Percentiles rank a stretch among this genome's conserved stretches.
These are phyloP conservation scores for Drosophila mercatorum DNA, from an alignment of 2,888 invertebrate species.

Conservation along the genomic window DNA sequence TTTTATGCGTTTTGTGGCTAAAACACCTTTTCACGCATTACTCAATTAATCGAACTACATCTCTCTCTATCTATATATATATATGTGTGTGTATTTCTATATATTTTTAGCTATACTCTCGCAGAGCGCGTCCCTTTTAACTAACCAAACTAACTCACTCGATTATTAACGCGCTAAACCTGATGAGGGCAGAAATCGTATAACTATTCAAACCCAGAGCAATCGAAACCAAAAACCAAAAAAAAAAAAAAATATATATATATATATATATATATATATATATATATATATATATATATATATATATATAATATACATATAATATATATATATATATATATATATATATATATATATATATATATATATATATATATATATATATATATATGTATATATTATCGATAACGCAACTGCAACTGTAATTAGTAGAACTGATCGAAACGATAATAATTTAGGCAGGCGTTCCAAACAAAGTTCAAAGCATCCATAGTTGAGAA, in stretches of 20 bases:
- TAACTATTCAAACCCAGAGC: constrained; percentile 17
- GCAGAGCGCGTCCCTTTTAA: constrained; percentile 70
- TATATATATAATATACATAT: not conserved
- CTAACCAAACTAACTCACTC: constrained; percentile 37
- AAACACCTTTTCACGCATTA: constrained; percentile 49
- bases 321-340: not conserved
- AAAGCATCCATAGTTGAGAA: constrained; percentile 36
- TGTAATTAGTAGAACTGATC: constrained; percentile 31
- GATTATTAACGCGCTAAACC: constrained; percentile 30
- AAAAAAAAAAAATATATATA: too few relatives aligned
- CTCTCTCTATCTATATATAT: constrained; percentile 17
- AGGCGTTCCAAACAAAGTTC: constrained; percentile 55
- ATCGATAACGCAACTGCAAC: constrained; percentile 40
- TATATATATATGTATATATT: not conserved
- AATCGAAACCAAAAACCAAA: constrained; percentile 35
- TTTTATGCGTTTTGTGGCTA: constrained; percentile 44
- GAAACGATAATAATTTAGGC: constrained; percentile 46
- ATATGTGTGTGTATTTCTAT: constrained; percentile 59
- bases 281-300: too few relatives aligned
- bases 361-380: not conserved
- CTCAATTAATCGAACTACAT: constrained; percentile 66
- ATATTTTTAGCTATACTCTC: constrained; percentile 82
- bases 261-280: too few relatives aligned
- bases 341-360: not conserved
- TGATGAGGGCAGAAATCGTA: constrained; percentile 29